Percentiles rank a stretch among this genome's conserved stretches.
Conservation (phyloP, 2,888 invertebrate species). For the Cryptops parisi region DNA sequence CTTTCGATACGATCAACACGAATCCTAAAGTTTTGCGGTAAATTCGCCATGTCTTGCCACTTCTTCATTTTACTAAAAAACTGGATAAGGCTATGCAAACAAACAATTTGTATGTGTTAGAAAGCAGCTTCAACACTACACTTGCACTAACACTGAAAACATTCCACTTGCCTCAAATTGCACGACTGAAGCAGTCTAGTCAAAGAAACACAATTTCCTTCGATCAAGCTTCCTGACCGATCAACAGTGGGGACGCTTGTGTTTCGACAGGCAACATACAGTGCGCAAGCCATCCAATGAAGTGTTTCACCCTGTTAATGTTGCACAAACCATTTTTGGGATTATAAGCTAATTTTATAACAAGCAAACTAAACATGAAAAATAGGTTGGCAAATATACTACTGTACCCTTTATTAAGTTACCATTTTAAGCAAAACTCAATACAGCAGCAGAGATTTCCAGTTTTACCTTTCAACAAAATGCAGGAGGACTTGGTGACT, state of each 20-base stretch:
- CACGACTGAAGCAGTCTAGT: constrained; percentile 76
- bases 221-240: constrained; percentile 50
- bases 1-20: constrained; percentile 72
- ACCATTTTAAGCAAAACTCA: too few species aligned
- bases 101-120: too few species aligned
- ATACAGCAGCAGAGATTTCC: too few species aligned
- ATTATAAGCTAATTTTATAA: not conserved
- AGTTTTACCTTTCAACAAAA: too few species aligned
- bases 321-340: not conserved
- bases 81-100: constrained; percentile 72
- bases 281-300: constrained; percentile 89
- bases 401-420: too few species aligned
- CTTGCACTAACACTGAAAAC: too few species aligned
- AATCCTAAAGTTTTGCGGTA: constrained; percentile 64
- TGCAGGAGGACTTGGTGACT: too few species aligned
- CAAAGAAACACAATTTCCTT: constrained; percentile 81
- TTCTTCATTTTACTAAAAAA: constrained; percentile 89
- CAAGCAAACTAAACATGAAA: not conserved
- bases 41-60: constrained; percentile 88
- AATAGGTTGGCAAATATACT: not conserved
- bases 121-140: too few species aligned
- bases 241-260: constrained; percentile 67
- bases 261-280: constrained; percentile 77
- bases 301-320: constrained; percentile 58
- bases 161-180: constrained; percentile 71